Evolutionary conservation across 2,797 vertebrate genomes (phyloP), one percentile per base, ranked within the genome.

Genomic region (Zenarchopterus dispar): DNA sequence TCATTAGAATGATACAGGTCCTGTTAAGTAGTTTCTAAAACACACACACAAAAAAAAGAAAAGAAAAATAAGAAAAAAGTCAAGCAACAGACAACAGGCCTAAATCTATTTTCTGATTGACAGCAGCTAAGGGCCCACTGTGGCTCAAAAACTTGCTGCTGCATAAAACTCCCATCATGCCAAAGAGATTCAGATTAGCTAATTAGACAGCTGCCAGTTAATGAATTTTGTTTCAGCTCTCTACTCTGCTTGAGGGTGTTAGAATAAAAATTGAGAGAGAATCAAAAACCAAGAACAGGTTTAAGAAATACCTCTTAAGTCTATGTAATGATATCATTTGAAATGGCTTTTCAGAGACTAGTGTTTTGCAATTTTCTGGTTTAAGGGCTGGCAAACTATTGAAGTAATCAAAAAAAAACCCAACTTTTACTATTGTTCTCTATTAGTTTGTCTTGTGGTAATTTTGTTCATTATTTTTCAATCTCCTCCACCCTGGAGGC

Each of bases 181-280:
- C 28, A 71, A 54, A 45, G 31, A 58, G 9, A 73, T 73, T 71
- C 19, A 70, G 45, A 24, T 67, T 56, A 53, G 21, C 16, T 51
- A 43, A 65, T 59, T 50, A 75, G 66, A 75, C 64, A 54, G 43
- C 47, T 71, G 74, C 54, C 70, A 53, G 33, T 72, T 61, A 67
- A 44, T 46, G 23, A 45, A 39, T 47, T 63, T 63, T 58, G 47
- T 23, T 54, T 36, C 0, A 0, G 15, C 4, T 26, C 43, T 61
- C 24, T 22, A 2, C 31, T 61, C 21, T 44, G 26, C 21, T 49
- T 26, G 46, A 21, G 18, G 62, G 48, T 16, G 15, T 31, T 33
- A 18, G 9, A 51, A 41, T 33, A 24, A 58, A 65, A 67, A 62
- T 24, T 51, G 49, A 49, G 8, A 6, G 10, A 18, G 13, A 28